Evolutionary conservation across 2,797 vertebrate genomes (phyloP), one percentile per base, ranked within the genome.

Genomic region (Sphenopsis melanotis): DNA sequence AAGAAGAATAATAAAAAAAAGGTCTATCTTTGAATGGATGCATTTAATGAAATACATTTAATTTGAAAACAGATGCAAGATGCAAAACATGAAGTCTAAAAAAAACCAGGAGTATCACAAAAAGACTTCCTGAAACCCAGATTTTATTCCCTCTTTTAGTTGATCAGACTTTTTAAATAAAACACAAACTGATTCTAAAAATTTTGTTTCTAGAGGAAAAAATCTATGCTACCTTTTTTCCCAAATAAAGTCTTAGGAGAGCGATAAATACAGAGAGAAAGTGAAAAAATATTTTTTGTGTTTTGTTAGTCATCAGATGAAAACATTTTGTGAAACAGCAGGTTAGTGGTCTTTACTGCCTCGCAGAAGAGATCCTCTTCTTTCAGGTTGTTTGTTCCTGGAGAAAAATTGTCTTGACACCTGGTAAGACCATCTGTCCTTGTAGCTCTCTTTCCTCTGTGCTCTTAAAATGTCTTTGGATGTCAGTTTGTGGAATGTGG

Each of bases 321-420:
- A 72, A 83, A 36, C 4, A 18, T 44, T 83, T 72, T 66, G 6
- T 76, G 56, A 76, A 87, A 59, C 6, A 6, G 32, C 63, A 64
- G 24, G 10, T 30, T 64, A 36, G 12, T 63, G 24, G 21, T 57
- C 34, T 81, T 90, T 42, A 61, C 19, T 78, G 50, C 42, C 37
- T 69, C 39, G 79, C 55, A 74, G 81, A 92, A 84, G 15, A 83
- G 26, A 55, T 70, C 27, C 6, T 90, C 23, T 41, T 76, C 50
- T 72, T 82, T 81, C 60, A 75, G 53, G 36, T 68, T 77, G 22
- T 23, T 87, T 91, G 16, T 32, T 93, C 55, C 46, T 78, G 50
- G 61, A 90, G 53, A 86, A 93, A 39, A 86, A 68, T 82, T 71
- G 60, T 57, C 84, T 63, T 83, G 53, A 75, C 69, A 81, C 53